Base-by-base conservation (phyloP, 2,888 invertebrate species). In the Girardia tigrina region DNA sequence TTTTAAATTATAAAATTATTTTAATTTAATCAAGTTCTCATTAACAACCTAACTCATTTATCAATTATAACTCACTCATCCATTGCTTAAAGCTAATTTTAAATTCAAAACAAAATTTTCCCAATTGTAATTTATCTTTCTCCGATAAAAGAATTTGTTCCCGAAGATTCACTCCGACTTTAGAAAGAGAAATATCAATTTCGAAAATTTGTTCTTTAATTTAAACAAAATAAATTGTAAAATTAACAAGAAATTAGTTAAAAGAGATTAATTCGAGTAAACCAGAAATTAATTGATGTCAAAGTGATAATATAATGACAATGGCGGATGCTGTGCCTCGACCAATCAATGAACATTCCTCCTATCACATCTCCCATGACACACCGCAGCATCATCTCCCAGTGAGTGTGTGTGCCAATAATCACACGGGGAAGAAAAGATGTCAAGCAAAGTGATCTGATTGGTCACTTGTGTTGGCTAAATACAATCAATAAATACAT, bases 401-500 rank as follows among this genome's bases (percentile, higher is more conserved):
- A 56, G 8, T 4, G 23, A 56, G 23, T 20, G 23, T 56, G 56
- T n/a, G 23, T 56, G 56, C 56, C n/a, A 56, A 56, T 8, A 4
- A 56, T 56, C 56, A 56, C n/a, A 56, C 23, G 6, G 56, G 56
- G 56, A 6, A 56, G 56, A 56, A 23, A 56, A 56, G 56, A 56
- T 56, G 56, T 56, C n/a, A 16, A 4, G 23, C n/a, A 56, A 4
- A 20, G 4, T 56, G 23, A 56, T n/a, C 6, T 56, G 56, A 56
- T 56, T 56, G 56, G 56, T 16, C n/a, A 56, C 8, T 12, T 56
- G 16, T 36, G n/a, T n/a, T n/a, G n/a, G n/a, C n/a, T n/a, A n/a
- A n/a, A 36, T 56, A 12, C 56, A 56, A 56, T 56, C 56, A 16
- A 56, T 56, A 56, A 56, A 56, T n/a, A 56, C n/a, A 56, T 23